Evolutionary conservation across 2,888 invertebrate species (phyloP).

Genomic region (Dermolepida albohirtum): DNA sequence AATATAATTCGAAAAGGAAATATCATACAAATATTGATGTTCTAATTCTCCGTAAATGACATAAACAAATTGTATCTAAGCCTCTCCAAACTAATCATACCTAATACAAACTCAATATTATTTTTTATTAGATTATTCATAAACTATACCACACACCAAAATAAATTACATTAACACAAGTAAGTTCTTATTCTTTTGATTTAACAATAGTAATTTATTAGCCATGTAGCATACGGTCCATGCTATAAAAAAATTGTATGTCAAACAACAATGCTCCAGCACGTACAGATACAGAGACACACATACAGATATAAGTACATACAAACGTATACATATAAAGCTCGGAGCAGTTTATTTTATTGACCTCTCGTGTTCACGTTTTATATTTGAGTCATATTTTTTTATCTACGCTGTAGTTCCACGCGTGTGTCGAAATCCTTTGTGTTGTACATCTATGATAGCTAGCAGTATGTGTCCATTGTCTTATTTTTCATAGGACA

Average conservation of each 20-base stretch:
- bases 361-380: conserved; percentile 33
- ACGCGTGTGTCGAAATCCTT: conserved; percentile 26
- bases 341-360: conserved; percentile 29
- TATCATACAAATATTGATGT: too few species aligned
- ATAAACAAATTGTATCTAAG: too few species aligned
- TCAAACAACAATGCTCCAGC: conserved; percentile 25
- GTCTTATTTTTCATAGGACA: conserved; percentile 34
- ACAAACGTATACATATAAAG: conserved; percentile 18
- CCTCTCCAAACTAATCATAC: too few species aligned
- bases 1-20: too few species aligned
- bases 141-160: too few species aligned
- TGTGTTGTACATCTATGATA: conserved; percentile 6
- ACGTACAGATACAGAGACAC: conserved; percentile 14
- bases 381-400: conserved; percentile 29
- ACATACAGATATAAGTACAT: not conserved
- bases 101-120: too few species aligned
- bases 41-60: too few species aligned
- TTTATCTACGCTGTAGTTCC: conserved; percentile 22
- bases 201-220: conserved; percentile 31
- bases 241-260: conserved; percentile 29
- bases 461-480: conserved; percentile 20
- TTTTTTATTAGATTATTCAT: too few species aligned
- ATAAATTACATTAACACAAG: conserved; percentile 8
- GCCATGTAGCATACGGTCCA: conserved; percentile 16
- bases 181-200: conserved; percentile 14